Conservation (phyloP, 1,140 invertebrate genomes). For the Panagrolaimus sp. region DNA sequence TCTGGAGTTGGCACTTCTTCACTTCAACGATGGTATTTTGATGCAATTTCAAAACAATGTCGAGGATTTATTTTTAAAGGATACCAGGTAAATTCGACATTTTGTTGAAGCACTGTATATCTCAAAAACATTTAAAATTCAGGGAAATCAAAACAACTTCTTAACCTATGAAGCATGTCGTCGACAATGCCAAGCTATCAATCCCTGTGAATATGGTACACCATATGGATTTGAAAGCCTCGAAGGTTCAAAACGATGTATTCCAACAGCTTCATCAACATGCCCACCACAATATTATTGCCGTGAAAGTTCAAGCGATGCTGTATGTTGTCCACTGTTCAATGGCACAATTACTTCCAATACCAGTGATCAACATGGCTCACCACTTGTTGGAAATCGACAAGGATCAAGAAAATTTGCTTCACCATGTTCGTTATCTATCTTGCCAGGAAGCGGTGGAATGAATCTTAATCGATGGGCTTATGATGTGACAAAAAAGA, state of each 20-base stretch:
- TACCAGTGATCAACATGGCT: no score
- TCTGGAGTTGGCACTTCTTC: constrained; percentile 12
- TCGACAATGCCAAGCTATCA: neutral
- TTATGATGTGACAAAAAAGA: constrained; percentile 19
- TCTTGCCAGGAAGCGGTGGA: neutral
- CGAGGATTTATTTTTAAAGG: constrained; percentile 28
- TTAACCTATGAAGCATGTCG: neutral
- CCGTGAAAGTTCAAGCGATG: no score
- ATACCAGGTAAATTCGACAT: constrained; percentile 23
- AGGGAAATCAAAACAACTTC: constrained; percentile 11
- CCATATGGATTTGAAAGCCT: no score
- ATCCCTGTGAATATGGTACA: no score
- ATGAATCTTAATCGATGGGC: constrained; percentile 1
- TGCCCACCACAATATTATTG: no score
- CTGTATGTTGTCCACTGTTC: no score
- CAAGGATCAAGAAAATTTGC: neutral
- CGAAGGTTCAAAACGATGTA: no score
- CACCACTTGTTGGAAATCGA: no score
- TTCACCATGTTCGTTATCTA: neutral
- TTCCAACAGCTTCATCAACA: no score
- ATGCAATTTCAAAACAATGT: constrained; percentile 23
- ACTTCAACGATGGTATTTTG: constrained; percentile 33
- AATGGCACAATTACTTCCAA: neutral
- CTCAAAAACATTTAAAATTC: no score
- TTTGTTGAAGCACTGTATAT: no score